These are phyloP conservation scores for Microctenopoma stevenorrisi DNA, from an alignment of 2,797 vertebrate species.

Conservation along the genomic window DNA sequence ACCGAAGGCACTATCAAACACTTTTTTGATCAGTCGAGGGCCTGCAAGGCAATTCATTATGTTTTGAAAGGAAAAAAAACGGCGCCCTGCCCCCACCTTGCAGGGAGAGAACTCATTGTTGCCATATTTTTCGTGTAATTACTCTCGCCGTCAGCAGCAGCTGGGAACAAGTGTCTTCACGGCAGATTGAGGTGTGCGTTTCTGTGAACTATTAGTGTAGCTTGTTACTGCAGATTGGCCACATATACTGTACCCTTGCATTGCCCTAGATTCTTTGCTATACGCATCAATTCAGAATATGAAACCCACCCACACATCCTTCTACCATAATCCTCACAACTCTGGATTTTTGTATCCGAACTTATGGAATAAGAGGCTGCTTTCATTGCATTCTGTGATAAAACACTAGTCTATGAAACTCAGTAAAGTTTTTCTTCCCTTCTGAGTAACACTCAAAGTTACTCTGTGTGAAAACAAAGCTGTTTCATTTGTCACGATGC, in stretches of 20 bases:
- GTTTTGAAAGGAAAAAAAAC: slow-evolving; percentile 58
- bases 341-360: slow-evolving; percentile 54
- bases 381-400: slow-evolving; percentile 62
- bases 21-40: slow-evolving; percentile 80
- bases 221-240: slow-evolving; percentile 46
- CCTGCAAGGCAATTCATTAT: slow-evolving; percentile 72
- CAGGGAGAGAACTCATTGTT: slow-evolving; percentile 72
- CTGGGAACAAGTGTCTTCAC: slow-evolving; percentile 62
- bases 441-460: slow-evolving; percentile 32
- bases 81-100: slow-evolving; percentile 61
- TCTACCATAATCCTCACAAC: slow-evolving; percentile 60
- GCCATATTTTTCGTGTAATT: slow-evolving; percentile 81
- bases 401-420: slow-evolving; percentile 53
- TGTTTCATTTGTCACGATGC: slow-evolving; percentile 43
- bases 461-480: slow-evolving; percentile 46
- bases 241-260: slow-evolving; percentile 47
- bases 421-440: slow-evolving; percentile 43
- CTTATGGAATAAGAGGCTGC: slow-evolving; percentile 50
- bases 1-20: slow-evolving; percentile 79
- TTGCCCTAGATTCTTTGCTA: slow-evolving; percentile 60
- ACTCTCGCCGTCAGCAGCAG: slow-evolving; percentile 78
- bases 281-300: slow-evolving; percentile 56
- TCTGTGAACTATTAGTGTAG: slow-evolving; percentile 31
- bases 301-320: slow-evolving; percentile 64
- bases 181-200: slow-evolving; percentile 41